A percentile compares a stretch with the other conserved stretches of the same genome.
Evolutionary conservation across 2,888 invertebrate species (phyloP).

Genomic region (Limnephilus lunatus): DNA sequence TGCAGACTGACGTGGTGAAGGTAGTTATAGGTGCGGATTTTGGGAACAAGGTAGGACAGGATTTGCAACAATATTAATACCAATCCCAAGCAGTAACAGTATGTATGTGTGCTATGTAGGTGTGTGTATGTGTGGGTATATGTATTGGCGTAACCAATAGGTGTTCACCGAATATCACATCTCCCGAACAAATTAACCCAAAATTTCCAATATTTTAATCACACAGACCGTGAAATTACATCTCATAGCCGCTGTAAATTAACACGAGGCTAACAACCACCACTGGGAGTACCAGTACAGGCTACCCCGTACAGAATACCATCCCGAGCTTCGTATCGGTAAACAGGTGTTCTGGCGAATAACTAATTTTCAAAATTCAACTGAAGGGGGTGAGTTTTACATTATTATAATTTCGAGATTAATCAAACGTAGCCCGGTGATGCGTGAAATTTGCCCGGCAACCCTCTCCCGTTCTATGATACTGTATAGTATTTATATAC

Average conservation of each 20-base stretch:
- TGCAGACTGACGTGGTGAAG: too few species aligned
- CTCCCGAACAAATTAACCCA: slow-evolving; percentile 25
- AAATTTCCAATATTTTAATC: slow-evolving; percentile 50
- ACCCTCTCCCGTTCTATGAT: slow-evolving; percentile 46
- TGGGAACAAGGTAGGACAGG: too few species aligned
- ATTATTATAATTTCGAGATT: slow-evolving; percentile 65
- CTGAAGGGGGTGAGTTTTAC: slow-evolving; percentile 61
- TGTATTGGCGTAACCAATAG: too few species aligned
- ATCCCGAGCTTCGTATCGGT: slow-evolving; percentile 48
- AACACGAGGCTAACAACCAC: slow-evolving; percentile 12
- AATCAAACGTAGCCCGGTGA: slow-evolving; percentile 65
- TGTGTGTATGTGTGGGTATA: too few species aligned
- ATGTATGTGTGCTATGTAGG: too few species aligned
- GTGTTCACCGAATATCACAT: neutral
- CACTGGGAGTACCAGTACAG: neutral
- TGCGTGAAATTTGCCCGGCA: slow-evolving; percentile 63
- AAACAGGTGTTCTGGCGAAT: slow-evolving; percentile 63
- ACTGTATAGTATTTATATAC: neutral
- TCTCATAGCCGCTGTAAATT: slow-evolving; percentile 56
- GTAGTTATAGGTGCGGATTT: too few species aligned
- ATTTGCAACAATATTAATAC: too few species aligned
- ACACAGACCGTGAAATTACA: slow-evolving; percentile 46
- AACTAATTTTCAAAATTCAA: slow-evolving; percentile 57
- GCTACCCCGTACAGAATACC: neutral
- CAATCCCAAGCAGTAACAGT: too few species aligned